phyloP scores from a whole-genome alignment of 2,797 vertebrate species.

The Hipposideros larvatus region DNA sequence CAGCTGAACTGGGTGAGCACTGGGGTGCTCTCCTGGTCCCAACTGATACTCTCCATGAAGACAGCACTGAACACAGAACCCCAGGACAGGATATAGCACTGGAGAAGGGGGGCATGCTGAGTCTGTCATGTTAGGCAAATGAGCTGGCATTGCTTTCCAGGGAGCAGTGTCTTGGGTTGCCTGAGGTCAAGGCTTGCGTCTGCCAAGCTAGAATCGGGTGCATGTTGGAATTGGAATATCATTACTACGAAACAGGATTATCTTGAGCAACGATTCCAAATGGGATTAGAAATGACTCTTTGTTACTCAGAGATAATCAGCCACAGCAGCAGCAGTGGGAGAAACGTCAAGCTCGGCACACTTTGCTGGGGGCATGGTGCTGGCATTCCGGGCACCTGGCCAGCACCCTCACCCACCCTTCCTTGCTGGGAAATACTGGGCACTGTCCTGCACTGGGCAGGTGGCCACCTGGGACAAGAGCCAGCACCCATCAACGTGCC shows the following conservation, averaged over 20 bases:
- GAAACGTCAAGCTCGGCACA: conserved; percentile 67
- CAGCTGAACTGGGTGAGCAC: background rate
- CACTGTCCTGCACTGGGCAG: conserved; percentile 54
- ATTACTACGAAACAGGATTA: conserved; percentile 83
- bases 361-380: conserved; percentile 66
- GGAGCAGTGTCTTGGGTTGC: conserved; percentile 59
- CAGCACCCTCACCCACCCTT: conserved; percentile 70
- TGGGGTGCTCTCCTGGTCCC: background rate
- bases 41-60: conserved; percentile 5
- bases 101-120: background rate
- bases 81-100: background rate
- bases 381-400: conserved; percentile 74
- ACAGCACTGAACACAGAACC: conserved; percentile 45
- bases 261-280: conserved; percentile 76
- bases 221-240: conserved; percentile 80
- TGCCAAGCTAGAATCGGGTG: conserved; percentile 79
- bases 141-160: conserved; percentile 73
- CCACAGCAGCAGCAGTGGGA: conserved; percentile 63
- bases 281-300: conserved; percentile 84
- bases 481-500: background rate
- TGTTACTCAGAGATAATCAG: conserved; percentile 79
- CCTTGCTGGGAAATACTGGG: conserved; percentile 79
- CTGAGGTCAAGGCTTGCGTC: conserved; percentile 69
- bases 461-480: conserved; percentile 69
- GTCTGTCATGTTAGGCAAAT: conserved; percentile 78